A percentile compares a stretch with the other conserved stretches of the same genome.
Evolutionary conservation across 2,113 vertebrate species (phyloP).

Genomic region (Panthera leo): DNA sequence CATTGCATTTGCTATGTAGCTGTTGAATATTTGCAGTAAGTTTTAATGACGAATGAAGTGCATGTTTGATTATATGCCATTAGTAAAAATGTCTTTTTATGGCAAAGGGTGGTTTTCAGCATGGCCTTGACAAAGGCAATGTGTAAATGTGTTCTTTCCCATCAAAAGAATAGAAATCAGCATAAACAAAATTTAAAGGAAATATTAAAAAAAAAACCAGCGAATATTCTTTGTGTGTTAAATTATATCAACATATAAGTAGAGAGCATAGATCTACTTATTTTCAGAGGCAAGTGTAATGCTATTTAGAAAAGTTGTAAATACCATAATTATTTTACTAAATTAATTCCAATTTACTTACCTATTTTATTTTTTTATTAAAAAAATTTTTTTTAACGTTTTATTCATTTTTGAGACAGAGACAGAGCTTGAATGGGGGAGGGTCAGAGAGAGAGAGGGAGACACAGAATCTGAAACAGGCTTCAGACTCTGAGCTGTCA

Average conservation of each 20-base stretch:
- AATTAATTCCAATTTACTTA: neutral
- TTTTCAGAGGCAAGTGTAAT: conserved; percentile 28
- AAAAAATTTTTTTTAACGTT: too few relatives aligned
- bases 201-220: conserved; percentile 73
- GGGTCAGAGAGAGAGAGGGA: too few relatives aligned
- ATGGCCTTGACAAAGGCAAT: neutral
- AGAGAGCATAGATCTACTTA: conserved; percentile 55
- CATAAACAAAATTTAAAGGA: conserved; percentile 32
- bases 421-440: too few relatives aligned
- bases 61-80: conserved; percentile 57
- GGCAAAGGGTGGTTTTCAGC: neutral
- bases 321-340: neutral
- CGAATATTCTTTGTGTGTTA: conserved; percentile 61
- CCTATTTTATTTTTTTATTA: neutral
- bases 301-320: conserved; percentile 63
- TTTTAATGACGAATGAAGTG: conserved; percentile 50
- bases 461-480: too few relatives aligned
- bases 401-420: too few relatives aligned
- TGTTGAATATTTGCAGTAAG: conserved; percentile 57
- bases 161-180: conserved; percentile 49
- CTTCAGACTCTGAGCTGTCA: too few relatives aligned
- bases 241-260: conserved; percentile 68
- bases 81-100: conserved; percentile 54
- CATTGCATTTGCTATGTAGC: conserved; percentile 28
- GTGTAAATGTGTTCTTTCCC: neutral